A percentile compares a stretch with the other conserved stretches of the same genome.
phyloP scores from a whole-genome alignment of 2,113 vertebrate genomes.

The Brachyhypopomus occidentalis region DNA sequence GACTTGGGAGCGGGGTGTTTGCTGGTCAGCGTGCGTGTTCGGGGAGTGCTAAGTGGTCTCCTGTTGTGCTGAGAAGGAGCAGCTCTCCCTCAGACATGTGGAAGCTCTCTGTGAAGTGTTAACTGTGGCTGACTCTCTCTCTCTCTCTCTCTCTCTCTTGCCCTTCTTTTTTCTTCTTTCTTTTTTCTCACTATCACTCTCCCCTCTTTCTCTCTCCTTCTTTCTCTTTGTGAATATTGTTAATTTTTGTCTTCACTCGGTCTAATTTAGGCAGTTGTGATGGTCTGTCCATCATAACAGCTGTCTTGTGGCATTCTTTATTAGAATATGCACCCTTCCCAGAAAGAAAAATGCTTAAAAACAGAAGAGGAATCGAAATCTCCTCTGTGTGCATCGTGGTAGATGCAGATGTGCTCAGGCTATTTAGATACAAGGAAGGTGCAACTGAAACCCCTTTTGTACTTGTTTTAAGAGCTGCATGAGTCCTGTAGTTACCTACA shows the following conservation, averaged over 20 bases:
- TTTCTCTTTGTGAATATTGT: not conserved
- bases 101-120: slow-evolving; percentile 24
- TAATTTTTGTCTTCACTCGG: not conserved
- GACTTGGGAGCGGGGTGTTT: not conserved
- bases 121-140: not conserved
- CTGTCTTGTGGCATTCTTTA: not conserved
- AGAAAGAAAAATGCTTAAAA: not conserved
- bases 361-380: not conserved
- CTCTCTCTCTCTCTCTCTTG: not conserved
- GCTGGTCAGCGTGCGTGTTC: not conserved
- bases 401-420: slow-evolving; percentile 11
- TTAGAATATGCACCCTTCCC: not conserved
- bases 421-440: not conserved
- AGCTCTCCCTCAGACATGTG: slow-evolving; percentile 33
- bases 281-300: not conserved
- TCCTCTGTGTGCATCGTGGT: not conserved
- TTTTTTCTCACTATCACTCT: not conserved
- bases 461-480: not conserved
- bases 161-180: not conserved
- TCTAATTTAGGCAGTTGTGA: not conserved
- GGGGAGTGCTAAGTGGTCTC: slow-evolving; percentile 18
- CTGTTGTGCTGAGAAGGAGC: not conserved
- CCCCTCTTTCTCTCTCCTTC: not conserved
- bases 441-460: not conserved
- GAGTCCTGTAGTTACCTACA: not conserved